A percentile compares a stretch with the other conserved stretches of the same genome.
Conservation (phyloP, 2,888 invertebrate species). For the Aleiodes testaceus region DNA sequence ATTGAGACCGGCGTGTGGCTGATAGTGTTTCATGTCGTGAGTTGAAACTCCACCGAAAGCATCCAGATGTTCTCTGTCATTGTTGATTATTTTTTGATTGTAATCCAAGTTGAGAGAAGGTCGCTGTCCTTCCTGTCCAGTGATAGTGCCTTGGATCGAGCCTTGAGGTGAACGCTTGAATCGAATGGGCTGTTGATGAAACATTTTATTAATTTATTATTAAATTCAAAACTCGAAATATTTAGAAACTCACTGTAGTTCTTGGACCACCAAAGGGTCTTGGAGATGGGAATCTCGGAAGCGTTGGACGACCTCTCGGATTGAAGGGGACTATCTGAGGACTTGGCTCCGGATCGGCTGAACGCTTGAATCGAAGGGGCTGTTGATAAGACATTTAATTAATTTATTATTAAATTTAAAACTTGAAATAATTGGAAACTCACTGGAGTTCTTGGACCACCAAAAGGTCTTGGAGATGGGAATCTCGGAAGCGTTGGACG, state of each 20-base stretch:
- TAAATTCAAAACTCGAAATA: background rate
- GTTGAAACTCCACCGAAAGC: slow-evolving; percentile 52
- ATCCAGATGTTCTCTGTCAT: slow-evolving; percentile 44
- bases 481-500: background rate
- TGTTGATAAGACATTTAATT: too few relatives aligned
- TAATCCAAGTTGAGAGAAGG: slow-evolving; percentile 48
- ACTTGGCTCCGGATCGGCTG: background rate
- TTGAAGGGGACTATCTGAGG: background rate
- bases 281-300: background rate
- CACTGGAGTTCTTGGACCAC: background rate
- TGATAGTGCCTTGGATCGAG: slow-evolving; percentile 27
- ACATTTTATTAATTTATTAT: slow-evolving; percentile 36
- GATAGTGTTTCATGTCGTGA: slow-evolving; percentile 44
- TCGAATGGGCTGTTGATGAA: background rate
- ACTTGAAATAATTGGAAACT: too few relatives aligned
- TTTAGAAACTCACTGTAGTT: background rate
- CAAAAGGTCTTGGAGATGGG: background rate
- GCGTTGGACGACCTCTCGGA: background rate
- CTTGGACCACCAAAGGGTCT: background rate
- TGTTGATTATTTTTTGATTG: slow-evolving; percentile 46
- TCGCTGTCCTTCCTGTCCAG: slow-evolving; percentile 8
- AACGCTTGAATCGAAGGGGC: too few relatives aligned
- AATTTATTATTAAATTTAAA: too few relatives aligned
- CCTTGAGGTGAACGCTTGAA: slow-evolving; percentile 49
- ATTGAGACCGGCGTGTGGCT: slow-evolving; percentile 52